Evolutionary conservation across 2,797 vertebrate species (phyloP).

Genomic region (Nothura maculosa): DNA sequence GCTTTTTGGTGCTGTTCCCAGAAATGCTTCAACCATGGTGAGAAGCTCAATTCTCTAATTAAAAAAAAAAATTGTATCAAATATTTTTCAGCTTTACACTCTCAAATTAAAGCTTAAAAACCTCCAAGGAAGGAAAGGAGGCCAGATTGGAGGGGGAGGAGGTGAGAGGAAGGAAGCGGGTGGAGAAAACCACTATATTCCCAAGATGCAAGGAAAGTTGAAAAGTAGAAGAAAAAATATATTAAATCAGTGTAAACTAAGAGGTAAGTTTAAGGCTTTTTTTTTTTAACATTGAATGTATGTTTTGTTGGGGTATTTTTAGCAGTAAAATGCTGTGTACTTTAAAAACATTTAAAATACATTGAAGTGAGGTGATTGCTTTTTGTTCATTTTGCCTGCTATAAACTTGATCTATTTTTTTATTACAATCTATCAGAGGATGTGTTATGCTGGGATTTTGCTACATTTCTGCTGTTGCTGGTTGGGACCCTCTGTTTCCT

Average conservation of each 20-base stretch:
- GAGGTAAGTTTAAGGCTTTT: slow-evolving; percentile 74
- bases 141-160: slow-evolving; percentile 77
- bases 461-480: slow-evolving; percentile 43
- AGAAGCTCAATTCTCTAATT: slow-evolving; percentile 74
- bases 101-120: slow-evolving; percentile 78
- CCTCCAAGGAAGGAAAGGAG: slow-evolving; percentile 74
- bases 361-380: slow-evolving; percentile 42
- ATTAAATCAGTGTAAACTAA: slow-evolving; percentile 77
- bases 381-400: slow-evolving; percentile 1
- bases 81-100: slow-evolving; percentile 78
- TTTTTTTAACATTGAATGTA: slow-evolving; percentile 50
- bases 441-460: slow-evolving; percentile 46
- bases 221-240: slow-evolving; percentile 79
- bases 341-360: slow-evolving; percentile 17
- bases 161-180: slow-evolving; percentile 76
- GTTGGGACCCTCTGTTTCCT: slow-evolving; percentile 39
- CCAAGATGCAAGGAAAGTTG: slow-evolving; percentile 77
- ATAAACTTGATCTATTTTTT: slow-evolving; percentile 38
- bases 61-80: slow-evolving; percentile 77
- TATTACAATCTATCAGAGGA: slow-evolving; percentile 24
- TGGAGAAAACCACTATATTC: slow-evolving; percentile 75
- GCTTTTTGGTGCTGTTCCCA: slow-evolving; percentile 74
- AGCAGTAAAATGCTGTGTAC: slow-evolving; percentile 33
- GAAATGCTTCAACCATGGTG: slow-evolving; percentile 71
- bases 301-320: slow-evolving; percentile 54